Evolutionary conservation across 2,797 vertebrate genomes (phyloP).

Genomic region (Micrastur ruficollis): DNA sequence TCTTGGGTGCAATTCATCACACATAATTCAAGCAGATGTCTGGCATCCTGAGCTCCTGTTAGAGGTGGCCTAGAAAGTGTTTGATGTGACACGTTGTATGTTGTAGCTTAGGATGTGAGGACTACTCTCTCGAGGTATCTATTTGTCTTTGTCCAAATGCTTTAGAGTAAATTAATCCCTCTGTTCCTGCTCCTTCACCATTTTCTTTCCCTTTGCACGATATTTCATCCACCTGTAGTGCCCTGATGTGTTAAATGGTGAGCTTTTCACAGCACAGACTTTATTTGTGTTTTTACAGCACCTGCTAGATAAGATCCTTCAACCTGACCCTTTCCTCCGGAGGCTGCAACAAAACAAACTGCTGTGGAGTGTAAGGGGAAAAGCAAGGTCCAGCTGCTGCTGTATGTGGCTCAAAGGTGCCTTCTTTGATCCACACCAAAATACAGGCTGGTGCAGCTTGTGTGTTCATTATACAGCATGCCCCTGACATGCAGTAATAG

Average conservation of each 20-base stretch:
- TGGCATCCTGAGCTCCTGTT: background rate
- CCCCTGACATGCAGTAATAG: background rate
- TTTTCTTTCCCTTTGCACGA: background rate
- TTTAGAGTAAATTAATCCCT: background rate
- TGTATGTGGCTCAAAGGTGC: background rate
- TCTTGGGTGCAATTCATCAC: background rate
- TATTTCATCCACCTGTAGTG: background rate
- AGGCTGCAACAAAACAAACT: background rate
- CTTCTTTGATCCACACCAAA: background rate
- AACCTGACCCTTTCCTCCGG: background rate
- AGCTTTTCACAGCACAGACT: background rate
- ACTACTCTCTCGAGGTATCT: background rate
- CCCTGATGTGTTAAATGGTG: background rate
- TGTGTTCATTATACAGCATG: background rate
- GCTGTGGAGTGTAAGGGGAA: background rate
- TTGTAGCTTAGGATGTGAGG: background rate
- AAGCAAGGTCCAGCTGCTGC: background rate
- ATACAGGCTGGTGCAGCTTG: background rate
- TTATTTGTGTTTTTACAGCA: background rate
- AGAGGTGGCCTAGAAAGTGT: background rate
- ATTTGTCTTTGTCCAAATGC: background rate
- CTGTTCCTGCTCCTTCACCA: background rate
- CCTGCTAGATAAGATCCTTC: background rate
- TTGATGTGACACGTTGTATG: background rate
- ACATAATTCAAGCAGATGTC: background rate